These are phyloP conservation scores for Alligator mississippiensis DNA, from an alignment of 2,113 vertebrate genomes.

Conservation along the genomic window DNA sequence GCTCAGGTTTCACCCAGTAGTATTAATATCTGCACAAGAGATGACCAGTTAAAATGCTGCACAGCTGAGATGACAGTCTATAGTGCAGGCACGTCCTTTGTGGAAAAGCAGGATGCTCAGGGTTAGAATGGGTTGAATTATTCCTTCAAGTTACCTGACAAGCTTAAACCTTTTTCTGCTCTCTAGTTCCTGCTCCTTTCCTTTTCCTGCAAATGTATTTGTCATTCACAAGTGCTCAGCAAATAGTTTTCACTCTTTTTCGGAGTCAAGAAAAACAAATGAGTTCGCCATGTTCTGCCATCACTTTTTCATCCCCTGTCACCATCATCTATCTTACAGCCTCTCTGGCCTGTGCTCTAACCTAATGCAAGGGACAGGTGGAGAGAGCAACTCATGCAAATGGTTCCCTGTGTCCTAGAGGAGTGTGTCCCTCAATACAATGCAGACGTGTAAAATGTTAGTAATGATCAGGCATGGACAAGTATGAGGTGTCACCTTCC, in stretches of 20 bases:
- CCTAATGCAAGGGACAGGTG: not conserved
- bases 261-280: not conserved
- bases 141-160: not conserved
- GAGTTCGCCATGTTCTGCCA: rapidly evolving
- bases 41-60: not conserved
- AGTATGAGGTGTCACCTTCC: not conserved
- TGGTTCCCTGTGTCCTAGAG: not conserved
- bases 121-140: not conserved
- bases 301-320: rapidly evolving
- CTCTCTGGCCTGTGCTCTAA: rapidly evolving
- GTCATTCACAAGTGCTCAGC: not conserved
- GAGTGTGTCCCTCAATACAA: not conserved
- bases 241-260: not conserved
- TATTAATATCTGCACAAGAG: not conserved
- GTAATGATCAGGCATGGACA: not conserved
- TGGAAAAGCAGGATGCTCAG: not conserved
- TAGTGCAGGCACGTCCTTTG: not conserved
- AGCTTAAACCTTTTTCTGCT: not conserved
- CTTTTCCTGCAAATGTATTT: not conserved
- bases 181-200: rapidly evolving
- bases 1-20: not conserved
- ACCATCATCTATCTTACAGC: rapidly evolving
- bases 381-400: not conserved
- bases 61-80: rapidly evolving
- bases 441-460: not conserved